Conservation (phyloP, 2,888 invertebrate genomes). For the Calameuta pallipes region DNA sequence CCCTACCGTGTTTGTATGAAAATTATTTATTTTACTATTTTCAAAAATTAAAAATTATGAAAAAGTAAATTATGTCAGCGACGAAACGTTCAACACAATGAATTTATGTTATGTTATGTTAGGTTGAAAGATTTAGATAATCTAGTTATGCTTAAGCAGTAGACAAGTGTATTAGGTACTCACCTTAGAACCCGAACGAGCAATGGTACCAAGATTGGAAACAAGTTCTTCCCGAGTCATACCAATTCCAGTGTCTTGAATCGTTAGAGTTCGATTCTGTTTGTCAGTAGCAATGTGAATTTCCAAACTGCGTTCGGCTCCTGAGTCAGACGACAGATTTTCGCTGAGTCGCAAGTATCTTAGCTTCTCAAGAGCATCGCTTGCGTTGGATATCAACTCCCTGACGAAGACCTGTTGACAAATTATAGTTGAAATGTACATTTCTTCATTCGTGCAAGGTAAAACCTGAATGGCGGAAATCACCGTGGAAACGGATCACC, state of each 20-base stretch:
- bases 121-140: no score
- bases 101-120: no score
- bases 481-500: constrained; percentile 1
- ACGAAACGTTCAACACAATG: no score
- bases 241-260: constrained; percentile 95
- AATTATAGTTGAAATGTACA: constrained; percentile 1
- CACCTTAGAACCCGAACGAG: constrained; percentile 93
- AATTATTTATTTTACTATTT: no score
- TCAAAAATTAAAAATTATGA: no score
- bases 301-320: constrained; percentile 79
- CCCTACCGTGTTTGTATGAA: no score
- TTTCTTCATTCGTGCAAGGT: not conserved
- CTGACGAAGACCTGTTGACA: constrained; percentile 86
- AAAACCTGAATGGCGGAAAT: constrained; percentile 11
- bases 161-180: constrained; percentile 8
- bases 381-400: constrained; percentile 96
- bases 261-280: constrained; percentile 82
- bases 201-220: constrained; percentile 94
- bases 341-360: constrained; percentile 78
- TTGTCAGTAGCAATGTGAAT: constrained; percentile 92
- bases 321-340: constrained; percentile 65
- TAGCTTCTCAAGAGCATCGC: constrained; percentile 96
- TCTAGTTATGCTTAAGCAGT: no score
- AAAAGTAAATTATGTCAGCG: no score
- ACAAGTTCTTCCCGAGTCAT: constrained; percentile 94